Percentiles rank a stretch among this genome's conserved stretches.
These are phyloP conservation scores for Anisognathus igniventris DNA, from an alignment of 2,797 vertebrate genomes.

Conservation along the genomic window DNA sequence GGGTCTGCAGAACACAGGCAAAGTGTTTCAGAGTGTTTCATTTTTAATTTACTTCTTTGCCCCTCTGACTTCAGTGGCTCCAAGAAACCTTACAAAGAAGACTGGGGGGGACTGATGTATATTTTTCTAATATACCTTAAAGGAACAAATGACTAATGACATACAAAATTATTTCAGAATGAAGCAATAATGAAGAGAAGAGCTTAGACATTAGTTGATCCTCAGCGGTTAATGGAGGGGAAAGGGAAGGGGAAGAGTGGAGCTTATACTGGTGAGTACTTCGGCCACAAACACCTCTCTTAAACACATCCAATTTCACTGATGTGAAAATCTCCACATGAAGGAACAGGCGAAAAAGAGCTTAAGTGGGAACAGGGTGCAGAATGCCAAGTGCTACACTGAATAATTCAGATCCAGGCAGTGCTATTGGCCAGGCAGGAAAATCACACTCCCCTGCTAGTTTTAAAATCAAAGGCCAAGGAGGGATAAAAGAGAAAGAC, in stretches of 20 bases:
- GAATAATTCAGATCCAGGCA: constrained; percentile 51
- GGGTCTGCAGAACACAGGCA: neutral
- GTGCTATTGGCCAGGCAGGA: constrained; percentile 46
- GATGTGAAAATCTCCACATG: constrained; percentile 65
- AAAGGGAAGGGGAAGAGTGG: neutral
- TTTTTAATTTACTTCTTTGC: constrained; percentile 44
- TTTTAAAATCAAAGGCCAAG: constrained; percentile 51
- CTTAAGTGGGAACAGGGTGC: constrained; percentile 54
- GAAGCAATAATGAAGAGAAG: constrained; percentile 18
- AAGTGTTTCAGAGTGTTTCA: neutral
- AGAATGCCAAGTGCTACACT: constrained; percentile 59
- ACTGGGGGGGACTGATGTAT: neutral
- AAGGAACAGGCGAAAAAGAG: constrained; percentile 53
- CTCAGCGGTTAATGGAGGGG: constrained; percentile 2
- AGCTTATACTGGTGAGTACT: neutral
- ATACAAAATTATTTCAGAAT: constrained; percentile 22
- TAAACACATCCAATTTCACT: constrained; percentile 62
- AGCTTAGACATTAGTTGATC: constrained; percentile 24
- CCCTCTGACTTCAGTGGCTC: neutral
- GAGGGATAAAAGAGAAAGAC: constrained; percentile 44
- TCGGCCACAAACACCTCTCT: constrained; percentile 31
- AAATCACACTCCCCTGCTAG: constrained; percentile 63
- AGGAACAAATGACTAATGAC: constrained; percentile 12
- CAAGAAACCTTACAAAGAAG: neutral
- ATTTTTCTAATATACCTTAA: constrained; percentile 4